phyloP scores from a whole-genome alignment of 2,113 vertebrate genomes.

The Sinocyclocheilus anshuiensis region DNA sequence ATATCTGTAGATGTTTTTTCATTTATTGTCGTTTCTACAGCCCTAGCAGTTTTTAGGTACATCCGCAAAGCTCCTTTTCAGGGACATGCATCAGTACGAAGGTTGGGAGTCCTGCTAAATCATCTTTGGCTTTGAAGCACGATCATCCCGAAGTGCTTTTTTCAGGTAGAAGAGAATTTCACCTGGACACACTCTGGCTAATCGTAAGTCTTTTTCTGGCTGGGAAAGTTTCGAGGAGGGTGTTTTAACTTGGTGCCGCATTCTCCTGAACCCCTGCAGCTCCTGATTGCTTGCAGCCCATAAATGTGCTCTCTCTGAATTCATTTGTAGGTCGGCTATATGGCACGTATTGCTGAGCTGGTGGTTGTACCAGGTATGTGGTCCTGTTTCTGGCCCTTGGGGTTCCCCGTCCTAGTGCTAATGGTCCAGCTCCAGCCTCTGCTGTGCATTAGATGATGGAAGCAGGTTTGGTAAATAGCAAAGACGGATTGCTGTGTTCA shows the following conservation, averaged over 20 bases:
- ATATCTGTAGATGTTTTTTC: neutral
- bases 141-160: neutral
- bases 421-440: conserved; percentile 42
- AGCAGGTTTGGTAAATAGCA: conserved; percentile 49
- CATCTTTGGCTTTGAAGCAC: conserved; percentile 10
- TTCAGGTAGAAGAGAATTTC: conserved; percentile 7
- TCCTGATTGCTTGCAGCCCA: neutral
- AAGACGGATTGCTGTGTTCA: conserved; percentile 48
- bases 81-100: conserved; percentile 27
- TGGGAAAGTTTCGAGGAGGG: neutral
- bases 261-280: conserved; percentile 9
- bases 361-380: conserved; percentile 32
- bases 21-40: conserved; percentile 33
- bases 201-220: conserved; percentile 1
- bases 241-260: conserved; percentile 1
- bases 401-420: conserved; percentile 40
- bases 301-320: conserved; percentile 9
- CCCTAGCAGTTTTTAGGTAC: conserved; percentile 16
- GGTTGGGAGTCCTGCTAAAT: conserved; percentile 26
- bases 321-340: conserved; percentile 8
- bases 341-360: conserved; percentile 7
- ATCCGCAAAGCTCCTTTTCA: conserved; percentile 10
- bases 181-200: neutral
- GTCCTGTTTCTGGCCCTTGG: conserved; percentile 31
- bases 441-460: conserved; percentile 35